These are phyloP conservation scores for Caenorhabditis inopinata DNA, from an alignment of 1,140 invertebrate species.

Conservation along the genomic window DNA sequence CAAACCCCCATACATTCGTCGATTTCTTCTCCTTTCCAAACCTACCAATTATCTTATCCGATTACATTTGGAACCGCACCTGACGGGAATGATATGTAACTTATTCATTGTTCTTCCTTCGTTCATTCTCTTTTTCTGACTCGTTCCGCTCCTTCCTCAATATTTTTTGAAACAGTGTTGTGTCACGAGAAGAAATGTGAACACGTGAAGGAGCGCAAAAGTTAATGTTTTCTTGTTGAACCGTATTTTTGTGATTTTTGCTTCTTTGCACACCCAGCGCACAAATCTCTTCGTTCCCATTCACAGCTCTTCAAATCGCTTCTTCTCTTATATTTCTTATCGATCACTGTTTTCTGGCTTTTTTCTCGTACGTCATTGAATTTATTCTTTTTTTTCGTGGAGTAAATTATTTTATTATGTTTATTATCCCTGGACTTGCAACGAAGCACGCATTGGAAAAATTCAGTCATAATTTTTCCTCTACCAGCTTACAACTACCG, in stretches of 20 bases:
- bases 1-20: not conserved
- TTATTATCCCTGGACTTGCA: too few species aligned
- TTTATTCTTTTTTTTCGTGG: not conserved
- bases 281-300: not conserved
- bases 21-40: not conserved
- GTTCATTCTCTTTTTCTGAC: not conserved
- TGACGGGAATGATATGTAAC: slow-evolving; percentile 31
- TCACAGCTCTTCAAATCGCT: not conserved
- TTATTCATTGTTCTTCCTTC: slow-evolving; percentile 20
- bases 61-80: slow-evolving; percentile 30
- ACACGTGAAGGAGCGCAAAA: not conserved
- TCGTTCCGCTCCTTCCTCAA: not conserved
- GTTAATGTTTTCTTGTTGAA: not conserved
- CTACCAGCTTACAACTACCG: too few species aligned
- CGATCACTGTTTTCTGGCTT: slow-evolving; percentile 10
- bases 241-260: slow-evolving; percentile 18
- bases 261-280: not conserved
- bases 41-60: slow-evolving; percentile 9
- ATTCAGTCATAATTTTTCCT: too few species aligned
- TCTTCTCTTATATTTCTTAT: slow-evolving; percentile 23
- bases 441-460: too few species aligned
- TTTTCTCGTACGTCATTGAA: not conserved
- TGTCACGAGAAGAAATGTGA: slow-evolving; percentile 11
- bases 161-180: slow-evolving; percentile 10
- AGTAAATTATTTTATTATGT: slow-evolving; percentile 22